Percentiles rank a stretch among this genome's conserved stretches.
Evolutionary conservation across 2,797 vertebrate genomes (phyloP).

Genomic region (Lophius americanus): DNA sequence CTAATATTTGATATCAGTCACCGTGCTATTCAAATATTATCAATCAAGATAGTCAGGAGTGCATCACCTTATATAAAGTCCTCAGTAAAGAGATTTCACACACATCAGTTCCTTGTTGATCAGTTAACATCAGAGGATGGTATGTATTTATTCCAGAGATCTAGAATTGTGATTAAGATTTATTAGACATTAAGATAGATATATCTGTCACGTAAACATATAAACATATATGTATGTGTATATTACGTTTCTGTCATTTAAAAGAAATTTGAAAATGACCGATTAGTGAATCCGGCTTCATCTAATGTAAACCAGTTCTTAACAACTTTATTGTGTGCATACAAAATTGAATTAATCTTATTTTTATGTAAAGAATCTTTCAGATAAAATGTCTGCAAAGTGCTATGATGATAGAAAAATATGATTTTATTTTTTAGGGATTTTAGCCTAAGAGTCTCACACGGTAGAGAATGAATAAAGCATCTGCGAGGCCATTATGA

Average conservation of each 20-base stretch:
- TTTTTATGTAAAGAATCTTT: background rate
- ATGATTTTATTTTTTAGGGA: background rate
- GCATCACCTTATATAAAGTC: conserved; percentile 34
- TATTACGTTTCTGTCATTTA: no score
- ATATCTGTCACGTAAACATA: no score
- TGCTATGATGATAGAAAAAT: background rate
- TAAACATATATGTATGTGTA: no score
- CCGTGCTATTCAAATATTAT: conserved; percentile 15
- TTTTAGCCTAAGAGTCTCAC: background rate
- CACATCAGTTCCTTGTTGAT: conserved; percentile 5
- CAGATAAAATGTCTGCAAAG: background rate
- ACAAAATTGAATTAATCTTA: background rate
- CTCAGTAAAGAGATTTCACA: background rate
- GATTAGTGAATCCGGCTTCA: background rate
- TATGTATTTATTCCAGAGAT: conserved; percentile 7
- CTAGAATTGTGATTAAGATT: no score
- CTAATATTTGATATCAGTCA: conserved; percentile 32
- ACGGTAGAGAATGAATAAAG: background rate
- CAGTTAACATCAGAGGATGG: conserved; percentile 43
- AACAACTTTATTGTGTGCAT: no score
- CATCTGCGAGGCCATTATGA: no score
- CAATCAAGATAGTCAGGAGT: background rate
- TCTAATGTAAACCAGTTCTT: background rate
- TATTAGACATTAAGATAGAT: no score
- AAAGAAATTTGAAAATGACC: background rate